Evolutionary conservation across 2,888 invertebrate species (phyloP), one percentile per base, ranked within the genome.

Genomic region (Drosophila differens): DNA sequence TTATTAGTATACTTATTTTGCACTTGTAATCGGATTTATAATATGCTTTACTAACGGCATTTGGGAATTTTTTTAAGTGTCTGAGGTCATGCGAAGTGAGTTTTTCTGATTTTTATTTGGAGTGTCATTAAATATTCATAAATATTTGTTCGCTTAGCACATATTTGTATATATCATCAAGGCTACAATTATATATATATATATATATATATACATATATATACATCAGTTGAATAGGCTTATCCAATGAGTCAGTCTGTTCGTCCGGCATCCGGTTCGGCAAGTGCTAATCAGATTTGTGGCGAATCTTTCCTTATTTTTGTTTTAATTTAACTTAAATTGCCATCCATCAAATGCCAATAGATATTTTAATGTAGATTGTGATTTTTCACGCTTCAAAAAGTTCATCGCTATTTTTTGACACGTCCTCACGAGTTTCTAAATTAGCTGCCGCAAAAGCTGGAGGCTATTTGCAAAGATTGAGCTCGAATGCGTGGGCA

Each of bases 141-240:
- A 82, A 84, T 82, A 84, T 74, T 73, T 82, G 81, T 71, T 76
- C 79, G 83, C 79, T 86, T 85, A 88, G 70, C 90, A 85, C 85
- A 81, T 86, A 83, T 83, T 68, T 65, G 68, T 62, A 25, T 57
- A 32, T 41, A 64, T 32, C 49, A 67, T 67, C 85, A 89, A 87
- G 82, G 85, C 69, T 76, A 51, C 51, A 19, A 28, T n/a, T n/a
- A 0, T 10, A 19, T 51, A 28, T 16, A 28, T 2, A n/a, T 6
- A 22, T 22, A 22, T 6, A 22, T 7, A 47, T 32, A 33, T 22
- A 4, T 33, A 0, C 14, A 47, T 3, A 22, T 22, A 14, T 32
- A 53, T 32, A 28, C 28, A 28, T 28, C 28, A 16, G 7, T 51
- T 68, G 60, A 58, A 70, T 70, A 69, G 69, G 19, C 61, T 60